Base-by-base conservation (phyloP, 1,140 invertebrate species). In the Hyphantria cunea region DNA sequence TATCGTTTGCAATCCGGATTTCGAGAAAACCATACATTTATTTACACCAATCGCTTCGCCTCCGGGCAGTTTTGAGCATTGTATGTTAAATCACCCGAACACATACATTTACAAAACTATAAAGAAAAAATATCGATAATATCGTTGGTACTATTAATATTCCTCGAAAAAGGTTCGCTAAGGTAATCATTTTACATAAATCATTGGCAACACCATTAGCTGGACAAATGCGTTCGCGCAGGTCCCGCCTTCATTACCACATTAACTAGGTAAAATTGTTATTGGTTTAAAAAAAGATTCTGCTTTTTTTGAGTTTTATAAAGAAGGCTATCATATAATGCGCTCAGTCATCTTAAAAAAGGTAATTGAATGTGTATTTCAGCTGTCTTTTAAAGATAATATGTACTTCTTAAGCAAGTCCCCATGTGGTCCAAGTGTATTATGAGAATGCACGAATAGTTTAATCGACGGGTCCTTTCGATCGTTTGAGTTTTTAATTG, bases 161-260 rank as follows among this genome's bases (percentile, higher is more conserved):
- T 58, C 44, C 48, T 49, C 45, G 14, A 58, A 48, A 48, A 7
- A 12, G 32, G 14, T 14, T 32, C 55, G 55, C 45, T 33, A 45
- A 32, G 45, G 33, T 58, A 45, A 49, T 58, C 48, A 12, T 58
- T 58, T 58, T 32, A 31, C 44, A 58, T 58, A 58, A 58, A 58
- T 58, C 55, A 58, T 58, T 45, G 33, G 45, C 44, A 58, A 49
- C 55, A 31, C 55, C 55, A 58, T 58, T 58, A 58, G 44, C 48
- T 14, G 55, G 55, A 58, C 55, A 58, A 58, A 58, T 58, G 55
- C 45, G 55, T 33, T 37, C 37, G 55, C 44, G 55, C 55, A 47
- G 44, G 5, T 5, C 32, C 33, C 55, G 32, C 34, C 13, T 33
- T 58, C 55, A 58, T 58, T 58, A 48, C 15, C 55, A 58, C 48